phyloP scores from a whole-genome alignment of 2,797 vertebrate genomes.

The Menidia menidia region DNA sequence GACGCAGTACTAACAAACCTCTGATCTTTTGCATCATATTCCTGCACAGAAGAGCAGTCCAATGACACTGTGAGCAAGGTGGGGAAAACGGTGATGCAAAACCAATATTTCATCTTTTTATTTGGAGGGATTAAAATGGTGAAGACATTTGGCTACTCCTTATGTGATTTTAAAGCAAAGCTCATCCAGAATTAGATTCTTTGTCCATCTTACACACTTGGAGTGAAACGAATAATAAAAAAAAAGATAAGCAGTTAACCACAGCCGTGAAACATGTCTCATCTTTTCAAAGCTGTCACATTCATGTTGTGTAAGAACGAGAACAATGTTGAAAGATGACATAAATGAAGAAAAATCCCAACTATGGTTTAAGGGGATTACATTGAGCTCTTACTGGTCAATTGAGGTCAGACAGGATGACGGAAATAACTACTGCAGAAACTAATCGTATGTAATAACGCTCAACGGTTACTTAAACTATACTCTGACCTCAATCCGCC shows the following conservation, averaged over 20 bases:
- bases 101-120: slow-evolving; percentile 47
- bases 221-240: slow-evolving; percentile 27
- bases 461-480: slow-evolving; percentile 59
- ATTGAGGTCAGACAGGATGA: slow-evolving; percentile 63
- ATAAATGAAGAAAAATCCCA: slow-evolving; percentile 56
- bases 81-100: slow-evolving; percentile 41
- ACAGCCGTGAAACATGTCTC: slow-evolving; percentile 45
- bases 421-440: slow-evolving; percentile 61
- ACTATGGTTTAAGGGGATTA: slow-evolving; percentile 70
- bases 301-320: slow-evolving; percentile 34
- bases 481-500: slow-evolving; percentile 57
- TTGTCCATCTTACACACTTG: slow-evolving; percentile 47
- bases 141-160: slow-evolving; percentile 48
- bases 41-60: slow-evolving; percentile 22
- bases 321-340: slow-evolving; percentile 49
- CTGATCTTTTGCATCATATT: slow-evolving; percentile 26
- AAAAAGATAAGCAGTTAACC: slow-evolving; percentile 52
- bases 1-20: slow-evolving; percentile 25
- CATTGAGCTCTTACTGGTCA: slow-evolving; percentile 68
- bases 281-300: slow-evolving; percentile 45
- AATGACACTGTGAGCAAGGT: slow-evolving; percentile 17
- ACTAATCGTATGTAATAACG: slow-evolving; percentile 67
- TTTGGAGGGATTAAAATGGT: slow-evolving; percentile 66
- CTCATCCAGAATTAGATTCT: slow-evolving; percentile 53
- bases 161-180: slow-evolving; percentile 53